phyloP scores from a whole-genome alignment of 2,113 vertebrate species.

The Poecilia latipinna region DNA sequence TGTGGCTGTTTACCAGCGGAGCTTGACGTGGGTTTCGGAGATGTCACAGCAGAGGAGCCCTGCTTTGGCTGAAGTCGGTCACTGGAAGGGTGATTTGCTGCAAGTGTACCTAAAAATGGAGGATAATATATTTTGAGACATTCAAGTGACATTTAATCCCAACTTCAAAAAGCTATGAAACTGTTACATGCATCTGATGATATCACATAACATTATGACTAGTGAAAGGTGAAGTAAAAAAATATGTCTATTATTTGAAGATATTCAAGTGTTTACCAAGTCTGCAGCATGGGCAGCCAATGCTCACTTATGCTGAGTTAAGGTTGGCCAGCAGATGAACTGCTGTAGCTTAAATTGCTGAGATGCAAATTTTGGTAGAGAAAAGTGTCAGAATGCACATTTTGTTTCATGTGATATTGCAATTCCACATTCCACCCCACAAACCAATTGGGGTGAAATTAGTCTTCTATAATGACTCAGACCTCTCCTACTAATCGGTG shows the following conservation, averaged over 20 bases:
- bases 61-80: constrained; percentile 22
- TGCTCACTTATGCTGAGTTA: neutral
- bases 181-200: no score
- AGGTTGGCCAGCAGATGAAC: neutral
- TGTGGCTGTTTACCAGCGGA: constrained; percentile 14
- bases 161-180: neutral
- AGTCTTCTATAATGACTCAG: neutral
- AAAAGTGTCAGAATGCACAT: neutral
- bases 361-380: no score
- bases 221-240: no score
- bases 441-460: neutral
- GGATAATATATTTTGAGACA: constrained; percentile 10
- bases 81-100: constrained; percentile 24
- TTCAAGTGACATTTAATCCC: neutral
- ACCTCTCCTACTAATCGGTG: neutral
- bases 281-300: neutral
- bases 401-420: neutral
- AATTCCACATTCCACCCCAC: no score
- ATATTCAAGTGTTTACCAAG: neutral
- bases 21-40: neutral
- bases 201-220: no score
- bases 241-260: no score
- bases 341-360: no score
- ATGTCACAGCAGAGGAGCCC: constrained; percentile 25
- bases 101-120: constrained; percentile 48